Percentiles rank a stretch among this genome's conserved stretches.
These are phyloP conservation scores for Pogonus chalceus DNA, from an alignment of 1,140 invertebrate species.

Conservation along the genomic window DNA sequence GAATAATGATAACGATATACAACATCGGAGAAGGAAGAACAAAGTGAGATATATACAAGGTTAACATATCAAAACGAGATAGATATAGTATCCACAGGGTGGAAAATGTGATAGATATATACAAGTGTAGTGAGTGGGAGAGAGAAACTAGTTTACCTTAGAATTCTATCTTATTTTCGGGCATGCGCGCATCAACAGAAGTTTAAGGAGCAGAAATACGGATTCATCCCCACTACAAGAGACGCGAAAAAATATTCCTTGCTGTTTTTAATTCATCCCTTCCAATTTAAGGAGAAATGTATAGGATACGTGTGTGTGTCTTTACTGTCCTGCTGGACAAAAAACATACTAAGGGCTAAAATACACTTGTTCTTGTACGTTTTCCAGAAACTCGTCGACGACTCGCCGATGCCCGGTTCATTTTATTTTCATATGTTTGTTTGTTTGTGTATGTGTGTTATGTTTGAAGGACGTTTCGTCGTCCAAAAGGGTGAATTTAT, in stretches of 20 bases:
- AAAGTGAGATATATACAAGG: conserved; percentile 30
- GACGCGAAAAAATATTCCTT: conserved; percentile 1
- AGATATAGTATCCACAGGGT: conserved; percentile 28
- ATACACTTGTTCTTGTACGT: no score
- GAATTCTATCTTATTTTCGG: conserved; percentile 31
- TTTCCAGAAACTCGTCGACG: no score
- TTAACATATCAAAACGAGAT: conserved; percentile 34
- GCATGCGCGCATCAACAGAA: conserved; percentile 24
- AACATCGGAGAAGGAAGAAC: conserved; percentile 19
- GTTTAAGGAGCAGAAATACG: conserved; percentile 27
- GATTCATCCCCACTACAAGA: conserved; percentile 22
- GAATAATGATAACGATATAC: conserved; percentile 23
- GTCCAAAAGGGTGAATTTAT: no score
- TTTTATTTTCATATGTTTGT: no score
- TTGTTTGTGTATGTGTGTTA: no score
- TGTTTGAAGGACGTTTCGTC: no score
- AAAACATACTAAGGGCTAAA: no score
- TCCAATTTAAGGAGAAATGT: background rate
- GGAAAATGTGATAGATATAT: conserved; percentile 23
- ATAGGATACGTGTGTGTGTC: background rate
- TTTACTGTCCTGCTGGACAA: background rate
- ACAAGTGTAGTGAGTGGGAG: conserved; percentile 21
- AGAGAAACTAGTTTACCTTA: conserved; percentile 26
- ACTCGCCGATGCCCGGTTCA: no score
- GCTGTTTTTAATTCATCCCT: background rate